Evolutionary conservation across 1,140 invertebrate genomes (phyloP).

Genomic region (Achatina immaculata): DNA sequence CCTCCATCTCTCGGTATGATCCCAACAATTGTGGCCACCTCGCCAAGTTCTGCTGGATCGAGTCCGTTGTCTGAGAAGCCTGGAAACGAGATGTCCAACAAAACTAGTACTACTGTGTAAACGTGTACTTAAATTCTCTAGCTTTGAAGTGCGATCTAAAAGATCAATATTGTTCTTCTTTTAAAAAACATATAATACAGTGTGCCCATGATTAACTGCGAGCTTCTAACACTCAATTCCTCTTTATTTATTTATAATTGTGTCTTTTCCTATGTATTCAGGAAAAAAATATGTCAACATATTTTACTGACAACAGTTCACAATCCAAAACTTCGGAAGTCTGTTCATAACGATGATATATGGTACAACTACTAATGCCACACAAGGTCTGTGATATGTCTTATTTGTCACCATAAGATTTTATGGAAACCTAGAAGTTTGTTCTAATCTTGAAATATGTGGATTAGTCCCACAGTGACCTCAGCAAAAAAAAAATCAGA

Average conservation of each 20-base stretch:
- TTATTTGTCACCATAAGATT: too few relatives aligned
- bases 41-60: background rate
- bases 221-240: background rate
- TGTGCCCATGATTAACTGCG: background rate
- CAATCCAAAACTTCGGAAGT: too few relatives aligned
- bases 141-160: background rate
- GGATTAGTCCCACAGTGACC: too few relatives aligned
- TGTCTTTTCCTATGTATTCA: background rate
- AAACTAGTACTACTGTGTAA: constrained; percentile 13
- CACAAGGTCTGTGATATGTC: too few relatives aligned
- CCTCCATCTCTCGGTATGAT: background rate
- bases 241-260: background rate
- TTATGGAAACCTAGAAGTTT: too few relatives aligned
- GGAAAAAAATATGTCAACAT: background rate
- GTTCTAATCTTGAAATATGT: too few relatives aligned
- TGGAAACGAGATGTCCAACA: constrained; percentile 1
- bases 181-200: background rate
- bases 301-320: background rate
- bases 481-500: too few relatives aligned
- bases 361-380: too few relatives aligned
- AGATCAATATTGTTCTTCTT: too few relatives aligned
- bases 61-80: constrained; percentile 12
- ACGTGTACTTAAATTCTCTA: background rate
- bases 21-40: background rate
- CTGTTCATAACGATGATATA: too few relatives aligned